Evolutionary conservation across 1,140 invertebrate species (phyloP).

Genomic region (Lanistes nyassanus): DNA sequence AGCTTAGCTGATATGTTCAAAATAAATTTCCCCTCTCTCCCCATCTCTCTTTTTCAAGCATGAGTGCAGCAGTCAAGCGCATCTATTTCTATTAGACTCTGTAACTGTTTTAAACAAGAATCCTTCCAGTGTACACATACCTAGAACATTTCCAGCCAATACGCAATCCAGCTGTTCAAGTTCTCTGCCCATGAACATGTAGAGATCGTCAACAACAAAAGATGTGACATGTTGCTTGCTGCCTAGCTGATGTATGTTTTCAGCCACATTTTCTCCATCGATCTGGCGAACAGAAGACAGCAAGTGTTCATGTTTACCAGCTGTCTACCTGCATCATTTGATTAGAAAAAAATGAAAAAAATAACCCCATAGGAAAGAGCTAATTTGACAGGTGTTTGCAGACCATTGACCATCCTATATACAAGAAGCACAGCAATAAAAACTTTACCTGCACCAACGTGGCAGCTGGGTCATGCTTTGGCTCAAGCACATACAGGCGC

Average conservation of each 20-base stretch:
- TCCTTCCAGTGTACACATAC: slow-evolving; percentile 19
- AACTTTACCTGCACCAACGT: slow-evolving; percentile 68
- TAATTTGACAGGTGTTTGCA: not conserved
- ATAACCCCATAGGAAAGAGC: not conserved
- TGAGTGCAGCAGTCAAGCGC: not conserved
- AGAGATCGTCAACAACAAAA: slow-evolving; percentile 79
- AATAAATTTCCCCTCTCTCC: too few species aligned
- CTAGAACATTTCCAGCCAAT: slow-evolving; percentile 48
- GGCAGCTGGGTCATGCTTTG: slow-evolving; percentile 84
- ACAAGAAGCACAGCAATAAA: not conserved
- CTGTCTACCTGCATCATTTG: too few species aligned
- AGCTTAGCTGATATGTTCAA: too few species aligned
- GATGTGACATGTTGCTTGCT: slow-evolving; percentile 72
- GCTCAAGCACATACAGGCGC: slow-evolving; percentile 84
- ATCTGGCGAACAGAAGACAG: slow-evolving; percentile 63
- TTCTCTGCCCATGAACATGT: slow-evolving; percentile 94
- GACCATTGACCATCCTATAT: not conserved
- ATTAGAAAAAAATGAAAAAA: too few species aligned
- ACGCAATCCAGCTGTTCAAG: slow-evolving; percentile 79
- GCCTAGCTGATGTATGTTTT: slow-evolving; percentile 75
- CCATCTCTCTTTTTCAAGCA: not conserved
- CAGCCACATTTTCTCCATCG: slow-evolving; percentile 6
- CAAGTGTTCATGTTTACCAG: not conserved
- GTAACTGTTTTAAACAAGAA: not conserved
- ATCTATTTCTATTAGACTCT: not conserved